Conservation (phyloP, 1,140 invertebrate species). For the Leptopilina clavipes region DNA sequence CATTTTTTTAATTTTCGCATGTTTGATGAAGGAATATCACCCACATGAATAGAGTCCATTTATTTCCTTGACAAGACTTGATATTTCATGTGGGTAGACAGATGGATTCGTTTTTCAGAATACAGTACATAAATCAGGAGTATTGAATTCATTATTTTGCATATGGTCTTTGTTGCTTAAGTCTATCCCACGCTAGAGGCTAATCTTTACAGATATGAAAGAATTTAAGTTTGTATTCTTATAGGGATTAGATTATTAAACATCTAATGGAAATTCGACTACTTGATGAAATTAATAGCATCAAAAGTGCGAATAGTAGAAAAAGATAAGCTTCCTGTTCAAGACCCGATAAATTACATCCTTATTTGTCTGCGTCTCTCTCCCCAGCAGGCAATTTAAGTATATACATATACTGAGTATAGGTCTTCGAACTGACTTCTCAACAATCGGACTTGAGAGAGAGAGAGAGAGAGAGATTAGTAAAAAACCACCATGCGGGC, state of each 20-base stretch:
- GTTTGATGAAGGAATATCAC: slow-evolving; percentile 20
- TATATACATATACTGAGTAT: not conserved
- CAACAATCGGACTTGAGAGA: not conserved
- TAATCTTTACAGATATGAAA: too few relatives aligned
- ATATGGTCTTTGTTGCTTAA: not conserved
- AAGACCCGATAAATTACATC: slow-evolving; percentile 19
- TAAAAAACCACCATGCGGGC: not conserved
- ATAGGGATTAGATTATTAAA: too few relatives aligned
- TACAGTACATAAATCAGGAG: slow-evolving; percentile 1
- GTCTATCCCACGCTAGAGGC: not conserved
- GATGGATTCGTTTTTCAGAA: slow-evolving; percentile 20
- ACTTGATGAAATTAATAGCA: too few relatives aligned
- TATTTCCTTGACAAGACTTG: not conserved
- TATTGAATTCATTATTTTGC: not conserved
- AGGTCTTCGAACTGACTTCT: slow-evolving; percentile 18
- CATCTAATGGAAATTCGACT: too few relatives aligned
- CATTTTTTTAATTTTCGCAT: slow-evolving; percentile 17
- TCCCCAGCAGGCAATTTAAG: not conserved
- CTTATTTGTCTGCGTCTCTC: slow-evolving; percentile 15
- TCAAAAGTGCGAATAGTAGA: too few relatives aligned
- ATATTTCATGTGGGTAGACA: slow-evolving; percentile 24
- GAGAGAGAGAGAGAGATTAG: not conserved
- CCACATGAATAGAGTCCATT: slow-evolving; percentile 6
- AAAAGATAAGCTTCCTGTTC: not conserved
- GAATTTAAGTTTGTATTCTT: too few relatives aligned